Base-by-base conservation (phyloP, 2,888 invertebrate species). In the Volucella inflata region DNA sequence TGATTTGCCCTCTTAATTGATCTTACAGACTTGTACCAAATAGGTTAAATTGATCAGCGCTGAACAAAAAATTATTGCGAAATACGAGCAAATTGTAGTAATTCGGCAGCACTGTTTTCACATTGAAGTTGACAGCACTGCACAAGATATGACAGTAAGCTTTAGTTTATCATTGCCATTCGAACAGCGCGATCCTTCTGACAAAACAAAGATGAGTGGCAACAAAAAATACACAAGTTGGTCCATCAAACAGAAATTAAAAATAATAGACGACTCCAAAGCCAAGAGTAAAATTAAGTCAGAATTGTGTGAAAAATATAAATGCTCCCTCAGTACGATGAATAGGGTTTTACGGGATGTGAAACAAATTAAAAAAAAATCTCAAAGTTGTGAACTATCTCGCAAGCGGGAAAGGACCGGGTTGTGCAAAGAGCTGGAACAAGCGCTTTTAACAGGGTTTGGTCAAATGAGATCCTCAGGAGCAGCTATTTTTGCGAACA, bases 241-340 rank as follows among this genome's bases (percentile, higher is more conserved):
- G 36, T 44, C 68, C 9, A 68, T 55, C 2, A 68, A 68, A 71
- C n/a, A 50, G 38, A 71, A 71, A 71, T 17, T 71, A 6, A 42
- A 60, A 42, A 60, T 55, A 8, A 9, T 55, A 30, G 62, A 10
- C 30, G 71, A 72, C 51, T 72, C 51, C 1, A 60, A 53, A 62
- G 44, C 4, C 4, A 46, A 46, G 2, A 21, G 21, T 2, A 30
- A 51, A 51, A 51, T 8, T 1, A 51, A 51, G 21, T 1, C 17
- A 11, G 21, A 51, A 30, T 51, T 51, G 9, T 51, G 21, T 30
- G 9, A 6, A 17, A 51, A 51, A 51, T 51, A 51, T 3, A 51
- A 51, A 21, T 80, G 62, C 62, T 75, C 74, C 12, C 51, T 67
- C 16, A 46, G 46, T 44, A 80, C 75, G 9, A 42, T 81, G n/a